A percentile compares a stretch with the other conserved stretches of the same genome.
These are phyloP conservation scores for Channa maculata DNA, from an alignment of 2,113 vertebrate genomes.

Conservation along the genomic window DNA sequence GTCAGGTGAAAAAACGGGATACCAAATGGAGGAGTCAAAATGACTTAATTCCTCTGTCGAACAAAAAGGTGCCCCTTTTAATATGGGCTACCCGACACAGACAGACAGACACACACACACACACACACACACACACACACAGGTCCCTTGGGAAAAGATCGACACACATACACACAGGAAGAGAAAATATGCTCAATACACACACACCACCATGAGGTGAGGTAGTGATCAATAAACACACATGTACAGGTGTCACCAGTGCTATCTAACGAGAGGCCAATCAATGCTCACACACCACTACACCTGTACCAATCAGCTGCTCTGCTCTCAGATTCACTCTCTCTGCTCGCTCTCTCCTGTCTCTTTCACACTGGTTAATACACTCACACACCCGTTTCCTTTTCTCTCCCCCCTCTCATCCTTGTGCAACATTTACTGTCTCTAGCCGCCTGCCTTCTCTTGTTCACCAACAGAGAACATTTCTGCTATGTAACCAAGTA, in stretches of 20 bases:
- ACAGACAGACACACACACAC: slow-evolving; percentile 22
- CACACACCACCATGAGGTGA: slow-evolving; percentile 30
- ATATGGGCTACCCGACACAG: not conserved
- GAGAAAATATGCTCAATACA: slow-evolving; percentile 48
- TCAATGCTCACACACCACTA: slow-evolving; percentile 68
- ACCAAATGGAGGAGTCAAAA: slow-evolving; percentile 45
- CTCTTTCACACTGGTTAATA: slow-evolving; percentile 40
- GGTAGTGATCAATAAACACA: slow-evolving; percentile 73
- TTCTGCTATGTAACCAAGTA: slow-evolving; percentile 8
- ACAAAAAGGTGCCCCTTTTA: slow-evolving; percentile 30
- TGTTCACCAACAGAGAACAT: not conserved
- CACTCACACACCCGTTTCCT: slow-evolving; percentile 29
- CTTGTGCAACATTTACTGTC: slow-evolving; percentile 4
- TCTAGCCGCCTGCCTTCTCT: not conserved
- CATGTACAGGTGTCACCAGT: slow-evolving; percentile 71
- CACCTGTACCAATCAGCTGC: slow-evolving; percentile 74
- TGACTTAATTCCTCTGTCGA: slow-evolving; percentile 60
- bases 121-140: slow-evolving; percentile 28
- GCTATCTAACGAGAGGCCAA: slow-evolving; percentile 70
- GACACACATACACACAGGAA: slow-evolving; percentile 53
- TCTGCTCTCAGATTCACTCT: slow-evolving; percentile 34
- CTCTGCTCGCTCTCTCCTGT: slow-evolving; percentile 11
- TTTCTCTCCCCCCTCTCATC: not conserved
- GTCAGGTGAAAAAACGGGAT: slow-evolving; percentile 48
- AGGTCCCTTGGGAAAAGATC: slow-evolving; percentile 63